Evolutionary conservation across 2,113 vertebrate genomes (phyloP).

Genomic region (Rhinogobius similis): DNA sequence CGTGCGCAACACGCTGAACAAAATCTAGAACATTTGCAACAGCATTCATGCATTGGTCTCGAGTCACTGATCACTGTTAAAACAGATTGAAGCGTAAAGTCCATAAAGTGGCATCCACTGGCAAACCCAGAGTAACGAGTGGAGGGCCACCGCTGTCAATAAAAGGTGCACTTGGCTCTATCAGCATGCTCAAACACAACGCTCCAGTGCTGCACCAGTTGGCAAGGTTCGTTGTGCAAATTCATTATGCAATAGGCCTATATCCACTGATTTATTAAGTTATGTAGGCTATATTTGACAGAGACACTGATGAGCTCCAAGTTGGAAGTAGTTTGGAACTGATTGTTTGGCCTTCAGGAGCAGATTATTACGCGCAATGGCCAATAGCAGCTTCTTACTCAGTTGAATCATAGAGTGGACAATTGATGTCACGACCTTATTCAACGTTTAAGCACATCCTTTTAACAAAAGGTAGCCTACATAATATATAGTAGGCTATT

Average conservation of each 20-base stretch:
- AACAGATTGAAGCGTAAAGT: not conserved
- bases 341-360: not conserved
- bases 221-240: not conserved
- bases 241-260: not conserved
- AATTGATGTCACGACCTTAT: not conserved
- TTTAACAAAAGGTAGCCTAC: too few species aligned
- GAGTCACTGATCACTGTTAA: not conserved
- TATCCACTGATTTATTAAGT: not conserved
- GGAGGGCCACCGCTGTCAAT: slow-evolving; percentile 60
- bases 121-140: slow-evolving; percentile 33
- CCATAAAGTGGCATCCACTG: not conserved
- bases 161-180: slow-evolving; percentile 48
- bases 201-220: slow-evolving; percentile 1
- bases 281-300: not conserved
- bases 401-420: not conserved
- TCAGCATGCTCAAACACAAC: slow-evolving; percentile 55
- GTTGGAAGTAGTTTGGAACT: not conserved
- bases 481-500: too few species aligned
- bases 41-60: not conserved
- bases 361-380: not conserved
- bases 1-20: not conserved
- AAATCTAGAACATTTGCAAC: not conserved
- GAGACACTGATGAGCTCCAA: not conserved
- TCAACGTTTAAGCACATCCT: not conserved
- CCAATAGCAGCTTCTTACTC: not conserved